Percentiles rank a stretch among this genome's conserved stretches.
Evolutionary conservation across 2,797 vertebrate species (phyloP).

Genomic region (Danionella dracula): DNA sequence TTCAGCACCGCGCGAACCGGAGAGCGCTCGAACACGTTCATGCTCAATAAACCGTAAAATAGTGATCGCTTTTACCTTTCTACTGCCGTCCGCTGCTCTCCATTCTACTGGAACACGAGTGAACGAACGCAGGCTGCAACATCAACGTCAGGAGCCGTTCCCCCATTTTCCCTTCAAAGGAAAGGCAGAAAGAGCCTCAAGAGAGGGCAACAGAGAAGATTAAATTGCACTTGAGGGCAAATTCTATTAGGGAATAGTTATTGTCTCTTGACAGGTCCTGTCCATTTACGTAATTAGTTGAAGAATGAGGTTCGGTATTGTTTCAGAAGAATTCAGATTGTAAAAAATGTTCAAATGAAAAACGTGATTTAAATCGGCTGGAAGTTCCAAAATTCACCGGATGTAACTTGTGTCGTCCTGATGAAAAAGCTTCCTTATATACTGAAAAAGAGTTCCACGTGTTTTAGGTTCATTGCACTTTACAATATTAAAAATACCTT

Average conservation of each 20-base stretch:
- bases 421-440: no score
- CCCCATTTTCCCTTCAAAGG: conserved; percentile 50
- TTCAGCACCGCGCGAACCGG: conserved; percentile 23
- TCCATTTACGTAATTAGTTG: conserved; percentile 93
- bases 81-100: not conserved
- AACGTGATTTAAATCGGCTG: no score
- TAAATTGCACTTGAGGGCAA: conserved; percentile 97
- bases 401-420: no score
- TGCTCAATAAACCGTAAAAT: no score
- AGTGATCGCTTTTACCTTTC: not conserved
- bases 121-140: conserved; percentile 19
- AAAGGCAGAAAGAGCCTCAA: conserved; percentile 54
- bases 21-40: conserved; percentile 32
- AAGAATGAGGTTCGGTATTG: conserved; percentile 58
- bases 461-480: no score
- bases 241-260: conserved; percentile 95
- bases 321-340: conserved; percentile 45
- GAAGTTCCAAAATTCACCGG: no score
- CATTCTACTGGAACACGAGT: conserved; percentile 6
- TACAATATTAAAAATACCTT: no score
- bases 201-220: conserved; percentile 79
- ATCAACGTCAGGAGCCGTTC: conserved; percentile 39
- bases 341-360: no score
- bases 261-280: conserved; percentile 80
- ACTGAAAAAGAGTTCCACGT: no score